Evolutionary conservation across 2,797 vertebrate genomes (phyloP).

Genomic region (Molothrus aeneus): DNA sequence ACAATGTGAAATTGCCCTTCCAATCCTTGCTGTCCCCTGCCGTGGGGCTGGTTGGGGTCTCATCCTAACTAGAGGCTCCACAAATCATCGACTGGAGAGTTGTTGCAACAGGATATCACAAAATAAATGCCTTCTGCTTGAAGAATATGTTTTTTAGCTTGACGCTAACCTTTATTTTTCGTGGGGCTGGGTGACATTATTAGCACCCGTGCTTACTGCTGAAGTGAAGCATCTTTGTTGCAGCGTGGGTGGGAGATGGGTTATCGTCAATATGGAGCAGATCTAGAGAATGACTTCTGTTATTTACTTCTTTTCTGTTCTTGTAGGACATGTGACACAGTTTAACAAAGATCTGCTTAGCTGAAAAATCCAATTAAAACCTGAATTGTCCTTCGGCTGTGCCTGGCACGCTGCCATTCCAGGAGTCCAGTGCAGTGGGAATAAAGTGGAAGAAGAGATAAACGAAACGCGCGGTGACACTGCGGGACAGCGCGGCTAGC

Average conservation of each 20-base stretch:
- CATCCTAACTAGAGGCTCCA: background rate
- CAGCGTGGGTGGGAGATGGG: constrained; percentile 36
- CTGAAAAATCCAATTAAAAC: constrained; percentile 16
- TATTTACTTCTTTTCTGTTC: constrained; percentile 48
- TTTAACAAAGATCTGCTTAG: background rate
- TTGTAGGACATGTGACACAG: background rate
- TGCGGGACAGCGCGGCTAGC: fast-evolving
- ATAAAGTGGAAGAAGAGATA: fast-evolving
- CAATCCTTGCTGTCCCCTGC: fast-evolving
- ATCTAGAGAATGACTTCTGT: constrained; percentile 48
- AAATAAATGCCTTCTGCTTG: constrained; percentile 42
- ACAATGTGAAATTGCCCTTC: background rate
- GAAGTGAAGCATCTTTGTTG: constrained; percentile 49
- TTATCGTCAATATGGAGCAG: constrained; percentile 45
- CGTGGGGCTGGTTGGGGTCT: background rate
- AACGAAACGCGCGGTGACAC: fast-evolving
- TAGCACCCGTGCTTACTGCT: constrained; percentile 21
- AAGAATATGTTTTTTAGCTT: constrained; percentile 49
- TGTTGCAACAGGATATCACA: background rate
- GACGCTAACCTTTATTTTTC: constrained; percentile 17
- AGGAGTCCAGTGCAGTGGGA: fast-evolving
- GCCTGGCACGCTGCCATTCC: fast-evolving
- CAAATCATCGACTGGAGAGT: background rate
- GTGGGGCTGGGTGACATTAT: constrained; percentile 45
- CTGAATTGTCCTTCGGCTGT: background rate